Evolutionary conservation across 2,888 invertebrate genomes (phyloP).

Genomic region (Carcina quercana): DNA sequence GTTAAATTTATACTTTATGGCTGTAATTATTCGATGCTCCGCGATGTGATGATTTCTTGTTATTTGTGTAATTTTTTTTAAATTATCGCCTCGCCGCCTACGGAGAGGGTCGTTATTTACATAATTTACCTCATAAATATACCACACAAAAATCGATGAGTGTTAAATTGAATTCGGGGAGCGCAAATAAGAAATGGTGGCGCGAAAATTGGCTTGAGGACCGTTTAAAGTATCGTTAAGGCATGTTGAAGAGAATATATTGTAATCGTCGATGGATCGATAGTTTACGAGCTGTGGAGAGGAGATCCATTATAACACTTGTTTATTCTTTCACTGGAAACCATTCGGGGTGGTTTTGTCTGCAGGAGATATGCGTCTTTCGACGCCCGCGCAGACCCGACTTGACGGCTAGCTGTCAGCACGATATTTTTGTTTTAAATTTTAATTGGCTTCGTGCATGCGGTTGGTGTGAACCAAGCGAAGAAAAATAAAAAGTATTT

Average conservation of each 20-base stretch:
- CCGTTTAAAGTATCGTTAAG: conserved; percentile 71
- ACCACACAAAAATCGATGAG: conserved; percentile 58
- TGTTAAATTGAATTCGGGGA: conserved; percentile 71
- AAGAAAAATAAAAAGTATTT: too few species aligned
- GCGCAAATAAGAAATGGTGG: conserved; percentile 65
- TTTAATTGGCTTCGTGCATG: conserved; percentile 1
- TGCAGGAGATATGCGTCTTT: conserved; percentile 16
- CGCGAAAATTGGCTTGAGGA: conserved; percentile 60
- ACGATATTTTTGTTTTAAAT: conserved; percentile 1
- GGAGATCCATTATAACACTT: conserved; percentile 37
- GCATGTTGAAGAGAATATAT: conserved; percentile 59
- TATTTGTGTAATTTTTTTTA: conserved; percentile 50
- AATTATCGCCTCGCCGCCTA: conserved; percentile 51
- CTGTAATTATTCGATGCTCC: conserved; percentile 47
- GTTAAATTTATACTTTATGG: conserved; percentile 32
- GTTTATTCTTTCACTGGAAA: conserved; percentile 36
- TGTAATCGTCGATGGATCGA: conserved; percentile 37
- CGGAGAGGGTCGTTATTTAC: conserved; percentile 50
- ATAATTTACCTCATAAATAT: conserved; percentile 54
- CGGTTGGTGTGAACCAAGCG: too few species aligned
- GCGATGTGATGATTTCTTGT: conserved; percentile 37
- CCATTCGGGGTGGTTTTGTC: conserved; percentile 27
- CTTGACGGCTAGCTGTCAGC: conserved; percentile 7
- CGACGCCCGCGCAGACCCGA: not conserved
- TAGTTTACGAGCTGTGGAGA: conserved; percentile 58